Percentiles rank a stretch among this genome's conserved stretches.
phyloP scores from a whole-genome alignment of 37 sponge, comb jelly and placozoan species.

The Agelas oroides region DNA sequence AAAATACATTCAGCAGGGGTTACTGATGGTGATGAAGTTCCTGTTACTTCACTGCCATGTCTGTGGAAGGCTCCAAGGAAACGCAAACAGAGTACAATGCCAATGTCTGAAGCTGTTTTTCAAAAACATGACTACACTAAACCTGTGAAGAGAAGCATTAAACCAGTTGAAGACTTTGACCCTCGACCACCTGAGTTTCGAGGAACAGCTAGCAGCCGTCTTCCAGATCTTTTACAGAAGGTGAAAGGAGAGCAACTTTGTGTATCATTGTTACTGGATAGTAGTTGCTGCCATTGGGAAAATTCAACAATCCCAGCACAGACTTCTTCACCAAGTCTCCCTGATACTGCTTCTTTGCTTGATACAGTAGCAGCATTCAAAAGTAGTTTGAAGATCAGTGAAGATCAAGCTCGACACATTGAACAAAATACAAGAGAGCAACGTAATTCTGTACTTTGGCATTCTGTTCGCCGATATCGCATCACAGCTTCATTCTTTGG shows the following conservation, averaged over 20 bases:
- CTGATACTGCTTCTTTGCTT: background rate
- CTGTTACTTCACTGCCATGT: constrained; percentile 49
- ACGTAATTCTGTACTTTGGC: constrained; percentile 34
- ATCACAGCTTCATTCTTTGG: constrained; percentile 64
- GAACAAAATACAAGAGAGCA: constrained; percentile 55
- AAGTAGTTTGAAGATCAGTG: constrained; percentile 5
- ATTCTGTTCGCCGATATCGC: constrained; percentile 35
- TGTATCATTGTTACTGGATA: too few species aligned
- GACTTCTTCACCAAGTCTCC: too few species aligned
- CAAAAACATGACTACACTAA: constrained; percentile 45
- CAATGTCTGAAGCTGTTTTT: constrained; percentile 39
- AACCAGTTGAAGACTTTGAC: constrained; percentile 58
- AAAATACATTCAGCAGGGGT: background rate
- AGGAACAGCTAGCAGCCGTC: constrained; percentile 14
- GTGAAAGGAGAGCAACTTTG: constrained; percentile 37
- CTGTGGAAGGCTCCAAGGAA: too few species aligned
- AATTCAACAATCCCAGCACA: background rate
- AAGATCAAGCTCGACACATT: constrained; percentile 22
- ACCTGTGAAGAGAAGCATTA: constrained; percentile 33
- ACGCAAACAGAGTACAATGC: constrained; percentile 43
- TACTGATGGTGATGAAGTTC: constrained; percentile 17
- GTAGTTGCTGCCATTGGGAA: background rate
- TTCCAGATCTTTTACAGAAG: constrained; percentile 44
- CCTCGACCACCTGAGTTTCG: constrained; percentile 61
- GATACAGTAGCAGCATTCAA: constrained; percentile 46